Evolutionary conservation across 2,888 invertebrate genomes (phyloP).

Genomic region (Agriopis marginaria): DNA sequence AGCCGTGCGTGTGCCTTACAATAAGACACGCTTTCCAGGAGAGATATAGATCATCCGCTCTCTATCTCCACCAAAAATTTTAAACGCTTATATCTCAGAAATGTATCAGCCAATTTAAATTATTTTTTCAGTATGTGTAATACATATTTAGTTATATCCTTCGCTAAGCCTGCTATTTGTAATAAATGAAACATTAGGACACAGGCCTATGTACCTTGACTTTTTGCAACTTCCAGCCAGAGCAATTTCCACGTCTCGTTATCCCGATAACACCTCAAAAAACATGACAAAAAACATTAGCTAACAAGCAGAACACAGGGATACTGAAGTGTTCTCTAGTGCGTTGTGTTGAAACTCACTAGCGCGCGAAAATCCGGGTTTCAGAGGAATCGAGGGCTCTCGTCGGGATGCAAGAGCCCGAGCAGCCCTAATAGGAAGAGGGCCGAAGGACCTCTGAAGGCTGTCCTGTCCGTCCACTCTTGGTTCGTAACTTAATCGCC

Average conservation of each 20-base stretch:
- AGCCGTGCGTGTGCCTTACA: too few relatives aligned
- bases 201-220: background rate
- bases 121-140: too few relatives aligned
- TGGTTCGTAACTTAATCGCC: conserved; percentile 56
- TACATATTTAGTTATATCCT: too few relatives aligned
- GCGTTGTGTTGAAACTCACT: conserved; percentile 62
- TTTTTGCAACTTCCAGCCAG: background rate
- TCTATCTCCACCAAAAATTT: too few relatives aligned
- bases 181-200: too few relatives aligned
- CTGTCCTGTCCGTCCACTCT: conserved; percentile 53
- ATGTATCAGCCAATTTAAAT: too few relatives aligned
- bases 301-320: conserved; percentile 61
- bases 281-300: conserved; percentile 48
- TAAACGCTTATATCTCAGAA: too few relatives aligned
- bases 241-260: conserved; percentile 14
- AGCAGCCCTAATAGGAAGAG: conserved; percentile 69
- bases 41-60: too few relatives aligned
- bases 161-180: too few relatives aligned
- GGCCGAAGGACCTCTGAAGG: conserved; percentile 47
- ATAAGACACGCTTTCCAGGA: too few relatives aligned
- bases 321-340: conserved; percentile 50
- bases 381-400: conserved; percentile 71
- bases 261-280: conserved; percentile 10
- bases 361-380: conserved; percentile 70
- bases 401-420: conserved; percentile 60